Evolutionary conservation across 2,113 vertebrate species (phyloP).

Genomic region (Sarotherodon lohbergeri): DNA sequence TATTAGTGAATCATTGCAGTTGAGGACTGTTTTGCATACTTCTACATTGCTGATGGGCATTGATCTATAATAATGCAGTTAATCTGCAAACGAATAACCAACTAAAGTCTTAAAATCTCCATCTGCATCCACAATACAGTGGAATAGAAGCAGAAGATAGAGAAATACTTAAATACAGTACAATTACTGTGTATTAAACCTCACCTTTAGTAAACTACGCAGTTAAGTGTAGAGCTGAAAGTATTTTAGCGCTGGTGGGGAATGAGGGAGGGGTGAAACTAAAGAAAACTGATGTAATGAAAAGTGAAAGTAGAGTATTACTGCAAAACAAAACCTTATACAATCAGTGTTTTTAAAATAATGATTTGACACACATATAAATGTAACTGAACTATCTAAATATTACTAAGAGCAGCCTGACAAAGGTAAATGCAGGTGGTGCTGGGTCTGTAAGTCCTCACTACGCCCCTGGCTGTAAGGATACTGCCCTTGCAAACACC

Average conservation of each 20-base stretch:
- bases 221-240: background rate
- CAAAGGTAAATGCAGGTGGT: background rate
- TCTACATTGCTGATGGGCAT: background rate
- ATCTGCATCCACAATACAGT: background rate
- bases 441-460: background rate
- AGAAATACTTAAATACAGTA: background rate
- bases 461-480: background rate
- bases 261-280: background rate
- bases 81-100: background rate
- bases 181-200: background rate
- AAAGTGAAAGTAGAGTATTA: background rate
- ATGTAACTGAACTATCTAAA: background rate
- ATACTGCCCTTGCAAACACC: background rate
- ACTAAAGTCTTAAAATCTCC: background rate
- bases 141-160: background rate
- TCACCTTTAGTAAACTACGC: background rate
- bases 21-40: background rate
- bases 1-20: background rate
- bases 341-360: background rate
- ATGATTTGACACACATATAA: background rate
- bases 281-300: background rate
- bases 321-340: background rate
- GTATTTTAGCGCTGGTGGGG: rapidly evolving
- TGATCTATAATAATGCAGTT: background rate
- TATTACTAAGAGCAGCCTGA: background rate